phyloP scores from a whole-genome alignment of 2,113 vertebrate species.

The Clupea harengus region DNA sequence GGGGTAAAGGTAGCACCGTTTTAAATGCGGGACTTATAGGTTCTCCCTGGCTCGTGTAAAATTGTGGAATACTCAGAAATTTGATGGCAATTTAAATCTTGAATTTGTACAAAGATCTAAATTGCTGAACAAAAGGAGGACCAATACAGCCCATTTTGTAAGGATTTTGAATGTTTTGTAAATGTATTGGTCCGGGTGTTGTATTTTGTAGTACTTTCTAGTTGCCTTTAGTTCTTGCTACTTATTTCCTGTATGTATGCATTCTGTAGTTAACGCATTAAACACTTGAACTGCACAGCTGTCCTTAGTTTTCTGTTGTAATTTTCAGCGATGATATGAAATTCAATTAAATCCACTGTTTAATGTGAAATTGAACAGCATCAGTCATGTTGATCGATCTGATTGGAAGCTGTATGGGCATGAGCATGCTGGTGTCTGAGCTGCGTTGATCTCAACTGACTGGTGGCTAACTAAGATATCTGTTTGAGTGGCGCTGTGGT shows the following conservation, averaged over 20 bases:
- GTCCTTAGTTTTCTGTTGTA: background rate
- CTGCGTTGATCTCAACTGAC: background rate
- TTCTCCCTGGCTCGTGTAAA: slow-evolving; percentile 80
- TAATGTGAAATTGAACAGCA: background rate
- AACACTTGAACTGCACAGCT: slow-evolving; percentile 78
- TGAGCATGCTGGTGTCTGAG: background rate
- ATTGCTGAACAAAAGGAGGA: slow-evolving; percentile 81
- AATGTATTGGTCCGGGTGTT: slow-evolving; percentile 94
- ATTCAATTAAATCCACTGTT: background rate
- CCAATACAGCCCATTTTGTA: slow-evolving; percentile 96
- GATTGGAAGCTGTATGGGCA: background rate
- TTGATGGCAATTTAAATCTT: slow-evolving; percentile 71
- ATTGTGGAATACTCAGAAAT: slow-evolving; percentile 76
- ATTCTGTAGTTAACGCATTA: slow-evolving; percentile 92
- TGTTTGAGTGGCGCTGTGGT: background rate
- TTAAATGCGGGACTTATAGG: slow-evolving; percentile 61
- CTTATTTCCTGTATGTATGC: slow-evolving; percentile 90
- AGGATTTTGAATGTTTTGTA: slow-evolving; percentile 97
- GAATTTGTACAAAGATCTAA: slow-evolving; percentile 82
- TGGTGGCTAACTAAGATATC: background rate
- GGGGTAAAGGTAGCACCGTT: slow-evolving; percentile 60
- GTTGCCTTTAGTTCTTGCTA: slow-evolving; percentile 90
- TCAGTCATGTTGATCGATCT: background rate
- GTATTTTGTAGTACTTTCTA: slow-evolving; percentile 96
- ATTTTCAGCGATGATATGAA: background rate